Conservation (phyloP, 2,888 invertebrate species). For the Antitype chi region DNA sequence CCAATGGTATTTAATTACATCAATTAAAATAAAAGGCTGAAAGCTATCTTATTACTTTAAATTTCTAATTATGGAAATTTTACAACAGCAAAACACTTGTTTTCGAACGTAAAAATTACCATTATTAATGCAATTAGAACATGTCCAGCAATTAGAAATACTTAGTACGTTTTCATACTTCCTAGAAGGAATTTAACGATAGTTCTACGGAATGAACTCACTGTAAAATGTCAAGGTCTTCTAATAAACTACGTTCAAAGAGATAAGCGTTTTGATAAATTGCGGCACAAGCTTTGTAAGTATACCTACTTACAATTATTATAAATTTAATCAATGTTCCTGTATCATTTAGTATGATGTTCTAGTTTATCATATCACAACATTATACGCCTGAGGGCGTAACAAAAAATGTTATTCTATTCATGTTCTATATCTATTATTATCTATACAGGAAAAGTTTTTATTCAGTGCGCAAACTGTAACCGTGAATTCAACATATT, state of each 20-base stretch:
- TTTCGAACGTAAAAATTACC: constrained; percentile 2
- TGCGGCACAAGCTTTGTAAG: constrained; percentile 13
- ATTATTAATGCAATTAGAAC: constrained; percentile 29
- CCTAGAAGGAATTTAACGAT: constrained; percentile 8
- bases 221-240: constrained; percentile 49
- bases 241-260: not conserved
- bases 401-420: not conserved
- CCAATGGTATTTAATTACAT: not conserved
- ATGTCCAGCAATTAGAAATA: constrained; percentile 1
- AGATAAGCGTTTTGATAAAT: constrained; percentile 52
- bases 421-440: no score
- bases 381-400: not conserved
- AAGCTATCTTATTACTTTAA: not conserved
- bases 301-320: not conserved
- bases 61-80: not conserved
- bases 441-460: no score
- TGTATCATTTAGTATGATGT: not conserved
- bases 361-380: not conserved
- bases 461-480: no score
- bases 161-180: constrained; percentile 16
- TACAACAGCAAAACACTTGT: not conserved
- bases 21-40: not conserved
- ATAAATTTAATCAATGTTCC: not conserved
- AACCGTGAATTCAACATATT: no score
- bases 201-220: constrained; percentile 6